Evolutionary conservation across 2,797 vertebrate species (phyloP).

Genomic region (Betta splendens): DNA sequence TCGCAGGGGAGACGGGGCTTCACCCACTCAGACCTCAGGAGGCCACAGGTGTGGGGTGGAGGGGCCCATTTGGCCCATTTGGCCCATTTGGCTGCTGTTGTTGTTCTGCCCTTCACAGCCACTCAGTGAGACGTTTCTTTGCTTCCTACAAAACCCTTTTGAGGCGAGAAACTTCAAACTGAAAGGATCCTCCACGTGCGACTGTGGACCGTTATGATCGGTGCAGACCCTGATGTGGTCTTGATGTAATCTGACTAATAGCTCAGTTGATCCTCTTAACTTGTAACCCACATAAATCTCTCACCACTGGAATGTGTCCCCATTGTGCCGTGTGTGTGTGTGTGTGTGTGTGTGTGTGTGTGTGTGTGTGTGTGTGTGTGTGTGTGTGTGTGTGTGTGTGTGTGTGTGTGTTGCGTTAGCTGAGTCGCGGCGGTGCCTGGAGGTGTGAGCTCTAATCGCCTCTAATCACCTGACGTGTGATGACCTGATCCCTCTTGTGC

Average conservation of each 20-base stretch:
- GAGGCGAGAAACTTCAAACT: slow-evolving; percentile 19
- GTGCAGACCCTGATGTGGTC: slow-evolving; percentile 42
- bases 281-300: slow-evolving; percentile 61
- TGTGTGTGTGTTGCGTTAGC: slow-evolving; percentile 62
- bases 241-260: slow-evolving; percentile 72
- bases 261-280: slow-evolving; percentile 72
- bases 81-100: too few relatives aligned
- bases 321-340: slow-evolving; percentile 48
- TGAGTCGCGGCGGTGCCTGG: slow-evolving; percentile 67
- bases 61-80: slow-evolving; percentile 67
- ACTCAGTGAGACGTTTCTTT: slow-evolving; percentile 1
- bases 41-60: slow-evolving; percentile 59
- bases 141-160: slow-evolving; percentile 42
- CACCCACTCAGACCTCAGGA: too few relatives aligned
- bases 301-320: slow-evolving; percentile 58
- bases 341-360: slow-evolving; percentile 43
- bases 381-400: slow-evolving; percentile 41
- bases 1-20: slow-evolving; percentile 41
- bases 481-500: slow-evolving; percentile 64
- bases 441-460: slow-evolving; percentile 80
- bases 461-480: slow-evolving; percentile 79
- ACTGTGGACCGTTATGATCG: slow-evolving; percentile 27
- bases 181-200: neutral
- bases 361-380: slow-evolving; percentile 38
- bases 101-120: slow-evolving; percentile 43